Conservation (phyloP, 2,113 vertebrate species). For the Charina bottae region DNA sequence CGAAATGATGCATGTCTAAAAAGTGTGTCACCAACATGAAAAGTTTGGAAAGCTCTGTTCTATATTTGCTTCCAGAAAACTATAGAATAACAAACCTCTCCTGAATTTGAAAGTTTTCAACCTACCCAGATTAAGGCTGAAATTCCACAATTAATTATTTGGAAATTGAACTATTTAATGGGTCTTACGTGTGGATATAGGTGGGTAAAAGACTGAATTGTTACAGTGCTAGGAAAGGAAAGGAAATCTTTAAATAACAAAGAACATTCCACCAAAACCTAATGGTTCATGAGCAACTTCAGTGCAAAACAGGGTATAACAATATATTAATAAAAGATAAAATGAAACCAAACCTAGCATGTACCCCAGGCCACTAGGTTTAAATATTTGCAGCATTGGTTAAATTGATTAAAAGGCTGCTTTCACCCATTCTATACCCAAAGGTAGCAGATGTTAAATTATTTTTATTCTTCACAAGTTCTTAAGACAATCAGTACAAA, state of each 20-base stretch:
- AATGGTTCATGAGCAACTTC: not conserved
- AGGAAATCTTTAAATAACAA: not conserved
- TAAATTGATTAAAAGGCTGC: not conserved
- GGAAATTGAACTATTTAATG: not conserved
- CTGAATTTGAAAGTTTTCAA: not conserved
- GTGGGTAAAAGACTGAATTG: not conserved
- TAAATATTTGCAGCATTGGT: not conserved
- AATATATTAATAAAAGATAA: not conserved
- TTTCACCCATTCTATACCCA: not conserved
- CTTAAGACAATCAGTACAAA: not conserved
- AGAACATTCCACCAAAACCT: not conserved
- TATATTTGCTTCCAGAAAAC: not conserved
- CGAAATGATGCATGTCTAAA: no score
- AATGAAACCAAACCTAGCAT: no score
- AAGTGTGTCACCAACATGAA: no score
- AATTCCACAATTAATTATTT: not conserved
- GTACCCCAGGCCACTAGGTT: not conserved
- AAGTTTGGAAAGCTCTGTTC: no score
- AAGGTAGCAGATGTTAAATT: not conserved
- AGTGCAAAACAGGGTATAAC: not conserved
- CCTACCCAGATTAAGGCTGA: not conserved
- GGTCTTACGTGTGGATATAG: not conserved
- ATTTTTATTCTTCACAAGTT: not conserved
- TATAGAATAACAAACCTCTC: not conserved
- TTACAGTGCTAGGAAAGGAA: not conserved